Percentiles rank a stretch among this genome's conserved stretches.
Conservation (phyloP, 2,888 invertebrate species). For the Hydrotaea cyrtoneurina region DNA sequence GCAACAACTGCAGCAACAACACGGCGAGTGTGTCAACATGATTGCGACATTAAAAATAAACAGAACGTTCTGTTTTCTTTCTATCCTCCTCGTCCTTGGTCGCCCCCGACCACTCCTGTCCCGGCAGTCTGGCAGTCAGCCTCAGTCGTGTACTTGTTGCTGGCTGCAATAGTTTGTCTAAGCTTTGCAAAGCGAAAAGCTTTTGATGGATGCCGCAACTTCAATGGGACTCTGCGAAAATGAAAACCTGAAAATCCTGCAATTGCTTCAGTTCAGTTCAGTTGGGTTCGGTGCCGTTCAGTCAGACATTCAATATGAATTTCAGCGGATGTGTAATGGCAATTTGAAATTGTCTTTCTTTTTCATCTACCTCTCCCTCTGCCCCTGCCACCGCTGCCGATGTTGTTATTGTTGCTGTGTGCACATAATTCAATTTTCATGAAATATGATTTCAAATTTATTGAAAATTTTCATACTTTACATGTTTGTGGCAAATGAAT, state of each 20-base stretch:
- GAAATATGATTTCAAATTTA: conserved; percentile 68
- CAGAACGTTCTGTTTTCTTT: conserved; percentile 49
- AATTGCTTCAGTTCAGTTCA: conserved; percentile 63
- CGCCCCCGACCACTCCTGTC: neutral
- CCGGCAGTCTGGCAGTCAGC: neutral
- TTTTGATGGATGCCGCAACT: conserved; percentile 67
- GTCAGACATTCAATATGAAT: conserved; percentile 39
- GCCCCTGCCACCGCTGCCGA: neutral
- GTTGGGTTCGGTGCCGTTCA: conserved; percentile 46
- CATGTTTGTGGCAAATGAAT: conserved; percentile 28
- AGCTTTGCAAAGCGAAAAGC: conserved; percentile 36
- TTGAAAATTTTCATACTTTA: conserved; percentile 63
- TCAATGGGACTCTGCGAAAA: conserved; percentile 37
- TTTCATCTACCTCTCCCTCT: neutral
- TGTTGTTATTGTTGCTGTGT: neutral
- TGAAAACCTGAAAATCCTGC: conserved; percentile 54
- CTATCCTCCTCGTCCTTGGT: neutral
- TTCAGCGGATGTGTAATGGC: conserved; percentile 67
- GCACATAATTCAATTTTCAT: conserved; percentile 67
- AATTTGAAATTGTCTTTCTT: conserved; percentile 64
- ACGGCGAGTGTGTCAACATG: conserved; percentile 69
- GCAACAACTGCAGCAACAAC: conserved; percentile 41
- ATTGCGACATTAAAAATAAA: conserved; percentile 65
- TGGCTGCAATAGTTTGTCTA: conserved; percentile 31
- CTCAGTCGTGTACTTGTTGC: conserved; percentile 18